Evolutionary conservation across 2,888 invertebrate species (phyloP), one percentile per base, ranked within the genome.

Genomic region (Scrobipalpa costella): DNA sequence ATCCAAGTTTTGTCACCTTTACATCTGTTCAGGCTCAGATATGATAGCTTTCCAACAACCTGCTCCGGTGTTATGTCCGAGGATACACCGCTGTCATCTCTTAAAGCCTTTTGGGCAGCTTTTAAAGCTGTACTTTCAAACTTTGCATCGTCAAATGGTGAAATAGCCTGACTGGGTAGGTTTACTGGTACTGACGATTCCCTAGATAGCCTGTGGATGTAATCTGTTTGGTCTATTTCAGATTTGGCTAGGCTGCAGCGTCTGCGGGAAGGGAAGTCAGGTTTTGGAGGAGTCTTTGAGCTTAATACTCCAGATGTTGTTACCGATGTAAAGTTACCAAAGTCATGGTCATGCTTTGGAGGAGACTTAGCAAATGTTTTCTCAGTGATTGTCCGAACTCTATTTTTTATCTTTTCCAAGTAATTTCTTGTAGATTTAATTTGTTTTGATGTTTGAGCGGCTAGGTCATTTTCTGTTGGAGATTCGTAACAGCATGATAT

Each of bases 231-330:
- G 71, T 94, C 95, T 52, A 95, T 93, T 69, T 95, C 95, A 0
- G 95, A 95, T 76, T 95, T 95, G 0, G 94, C 93, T 67, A 95
- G 77, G 72, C 94, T 93, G 67, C 93, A 93, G 13, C 93, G 87
- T 68, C 93, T 85, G 33, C 79, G 74, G 0, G 75, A 73, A 0
- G 85, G 85, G 5, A 15, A 33, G 57, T 78, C 92, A 21, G 67
- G 74, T 83, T 86, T 85, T 0, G 75, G 66, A 0, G 80, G 77
- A 52, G 74, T 84, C 68, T 93, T 92, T 5, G 93, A 92, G 68
- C 93, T 93, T 68, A 95, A 83, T 8, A 95, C 94, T 0, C 95
- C 95, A 58, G 95, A 95, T 0, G 95, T 94, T 1, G 95, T 95
- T 0, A 95, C 94, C 0, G 95, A 95, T 13, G 95, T 95, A 64